Evolutionary conservation across 2,888 invertebrate species (phyloP).

Genomic region (Torymus tubicola): DNA sequence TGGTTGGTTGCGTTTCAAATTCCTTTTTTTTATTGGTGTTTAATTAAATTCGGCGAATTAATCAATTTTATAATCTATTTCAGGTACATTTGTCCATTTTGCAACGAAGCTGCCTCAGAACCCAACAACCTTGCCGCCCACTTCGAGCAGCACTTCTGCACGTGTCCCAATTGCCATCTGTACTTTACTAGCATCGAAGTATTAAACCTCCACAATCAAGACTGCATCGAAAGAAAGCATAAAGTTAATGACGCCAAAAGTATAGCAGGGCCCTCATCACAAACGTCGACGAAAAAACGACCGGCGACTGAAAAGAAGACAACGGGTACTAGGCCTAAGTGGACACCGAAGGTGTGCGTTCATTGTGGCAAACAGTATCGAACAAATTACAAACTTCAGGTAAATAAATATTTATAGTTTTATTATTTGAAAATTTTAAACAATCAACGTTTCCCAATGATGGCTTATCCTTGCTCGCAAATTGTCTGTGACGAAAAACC

Average conservation of each 20-base stretch:
- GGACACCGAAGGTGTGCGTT: conserved; percentile 78
- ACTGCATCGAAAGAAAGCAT: conserved; percentile 61
- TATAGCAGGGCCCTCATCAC: background rate
- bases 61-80: background rate
- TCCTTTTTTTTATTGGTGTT: background rate
- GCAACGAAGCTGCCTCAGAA: conserved; percentile 72
- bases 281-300: conserved; percentile 59
- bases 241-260: conserved; percentile 39
- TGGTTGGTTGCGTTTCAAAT: conserved; percentile 62
- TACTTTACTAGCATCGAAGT: conserved; percentile 77
- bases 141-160: conserved; percentile 72
- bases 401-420: conserved; percentile 11
- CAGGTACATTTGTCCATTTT: conserved; percentile 72
- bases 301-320: conserved; percentile 64
- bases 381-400: conserved; percentile 79
- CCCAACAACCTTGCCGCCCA: conserved; percentile 68
- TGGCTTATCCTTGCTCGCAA: conserved; percentile 70
- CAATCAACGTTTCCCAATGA: conserved; percentile 62
- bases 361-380: conserved; percentile 80
- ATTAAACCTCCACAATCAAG: conserved; percentile 71
- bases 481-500: conserved; percentile 67
- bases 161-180: conserved; percentile 73
- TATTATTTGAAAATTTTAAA: too few relatives aligned
- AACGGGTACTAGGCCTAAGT: conserved; percentile 70
- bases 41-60: background rate